A percentile compares a stretch with the other conserved stretches of the same genome.
phyloP scores from a whole-genome alignment of 2,888 invertebrate genomes.

The Apodemia duryi region DNA sequence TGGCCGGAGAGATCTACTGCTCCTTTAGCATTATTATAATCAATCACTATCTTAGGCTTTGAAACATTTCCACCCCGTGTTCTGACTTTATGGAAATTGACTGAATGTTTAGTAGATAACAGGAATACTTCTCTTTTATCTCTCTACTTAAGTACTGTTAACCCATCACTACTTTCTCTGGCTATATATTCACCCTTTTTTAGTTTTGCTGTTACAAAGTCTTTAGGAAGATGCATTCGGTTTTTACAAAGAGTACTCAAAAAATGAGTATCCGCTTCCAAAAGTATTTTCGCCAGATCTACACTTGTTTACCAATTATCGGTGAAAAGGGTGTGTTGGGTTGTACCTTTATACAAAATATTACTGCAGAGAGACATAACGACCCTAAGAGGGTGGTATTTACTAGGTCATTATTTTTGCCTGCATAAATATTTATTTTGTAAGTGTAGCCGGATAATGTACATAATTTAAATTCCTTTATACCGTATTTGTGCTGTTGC shows the following conservation, averaged over 20 bases:
- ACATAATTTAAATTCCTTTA: slow-evolving; percentile 40
- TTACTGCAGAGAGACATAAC: slow-evolving; percentile 37
- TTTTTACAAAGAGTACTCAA: slow-evolving; percentile 29
- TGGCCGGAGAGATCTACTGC: not conserved
- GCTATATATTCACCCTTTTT: not conserved
- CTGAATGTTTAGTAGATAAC: slow-evolving; percentile 2
- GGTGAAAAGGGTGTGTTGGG: slow-evolving; percentile 34
- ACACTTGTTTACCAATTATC: slow-evolving; percentile 20
- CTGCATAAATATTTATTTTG: slow-evolving; percentile 35
- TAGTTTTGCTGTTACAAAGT: slow-evolving; percentile 23
- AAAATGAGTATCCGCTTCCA: slow-evolving; percentile 25
- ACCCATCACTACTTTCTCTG: not conserved
- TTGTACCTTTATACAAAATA: slow-evolving; percentile 34
- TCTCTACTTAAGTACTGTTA: too few species aligned
- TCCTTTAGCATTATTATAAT: slow-evolving; percentile 4
- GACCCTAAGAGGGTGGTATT: slow-evolving; percentile 36
- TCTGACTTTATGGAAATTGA: not conserved
- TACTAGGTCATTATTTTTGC: slow-evolving; percentile 35
- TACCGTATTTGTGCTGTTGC: too few species aligned
- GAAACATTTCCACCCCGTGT: not conserved
- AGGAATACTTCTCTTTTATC: not conserved
- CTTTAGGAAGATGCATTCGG: slow-evolving; percentile 32
- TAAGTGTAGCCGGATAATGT: slow-evolving; percentile 39
- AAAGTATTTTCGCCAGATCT: slow-evolving; percentile 15
- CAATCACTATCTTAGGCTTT: not conserved